Percentiles rank a stretch among this genome's conserved stretches.
phyloP scores from a whole-genome alignment of 2,888 invertebrate genomes.

The Diaperis boleti region DNA sequence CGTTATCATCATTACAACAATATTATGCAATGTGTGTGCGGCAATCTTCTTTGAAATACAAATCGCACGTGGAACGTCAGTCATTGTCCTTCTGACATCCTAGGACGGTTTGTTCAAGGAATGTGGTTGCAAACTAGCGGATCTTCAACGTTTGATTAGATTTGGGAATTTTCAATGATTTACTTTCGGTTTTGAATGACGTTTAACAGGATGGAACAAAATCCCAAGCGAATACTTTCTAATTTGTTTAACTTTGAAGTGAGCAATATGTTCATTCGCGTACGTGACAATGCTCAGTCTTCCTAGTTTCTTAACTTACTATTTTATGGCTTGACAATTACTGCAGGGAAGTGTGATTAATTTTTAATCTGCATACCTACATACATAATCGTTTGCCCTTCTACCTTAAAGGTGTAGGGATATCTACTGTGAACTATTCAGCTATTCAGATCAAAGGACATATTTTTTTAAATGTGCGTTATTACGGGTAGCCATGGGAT shows the following conservation, averaged over 20 bases:
- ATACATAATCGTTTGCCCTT: no score
- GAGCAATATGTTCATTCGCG: constrained; percentile 5
- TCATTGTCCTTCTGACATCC: constrained; percentile 32
- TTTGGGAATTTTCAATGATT: background rate
- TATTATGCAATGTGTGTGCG: constrained; percentile 36
- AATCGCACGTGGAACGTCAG: constrained; percentile 34
- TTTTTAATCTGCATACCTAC: no score
- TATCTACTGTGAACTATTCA: no score
- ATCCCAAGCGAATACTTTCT: constrained; percentile 7
- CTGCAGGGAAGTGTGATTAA: background rate
- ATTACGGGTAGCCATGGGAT: no score
- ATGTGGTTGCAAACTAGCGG: background rate
- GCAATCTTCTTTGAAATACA: constrained; percentile 35
- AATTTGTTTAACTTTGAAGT: constrained; percentile 14
- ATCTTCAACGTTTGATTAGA: background rate
- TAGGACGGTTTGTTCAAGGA: background rate
- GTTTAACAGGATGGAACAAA: constrained; percentile 9
- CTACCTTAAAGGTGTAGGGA: no score
- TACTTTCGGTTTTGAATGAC: background rate
- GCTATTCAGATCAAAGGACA: no score
- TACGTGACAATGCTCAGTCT: background rate
- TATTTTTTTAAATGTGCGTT: no score
- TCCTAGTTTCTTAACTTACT: background rate
- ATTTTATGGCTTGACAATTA: background rate
- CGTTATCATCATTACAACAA: constrained; percentile 32